Conservation (phyloP, 2,113 vertebrate species). For the Cochlearius cochlearius region DNA sequence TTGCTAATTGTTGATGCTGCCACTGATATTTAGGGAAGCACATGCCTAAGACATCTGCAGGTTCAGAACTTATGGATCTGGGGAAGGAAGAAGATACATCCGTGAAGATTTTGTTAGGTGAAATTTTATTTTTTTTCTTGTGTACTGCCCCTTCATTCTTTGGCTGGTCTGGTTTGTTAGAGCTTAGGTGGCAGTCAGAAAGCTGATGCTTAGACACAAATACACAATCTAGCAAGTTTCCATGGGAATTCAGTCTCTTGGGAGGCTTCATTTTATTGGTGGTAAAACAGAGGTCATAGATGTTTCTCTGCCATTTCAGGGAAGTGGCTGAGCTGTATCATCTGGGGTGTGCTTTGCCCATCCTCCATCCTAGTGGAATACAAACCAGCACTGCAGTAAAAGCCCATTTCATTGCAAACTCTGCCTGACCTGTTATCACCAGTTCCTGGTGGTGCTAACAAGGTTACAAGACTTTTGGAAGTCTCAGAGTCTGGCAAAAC, state of each 20-base stretch:
- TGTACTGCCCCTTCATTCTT: not conserved
- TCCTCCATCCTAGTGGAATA: not conserved
- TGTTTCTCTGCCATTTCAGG: not conserved
- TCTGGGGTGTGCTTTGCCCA: not conserved
- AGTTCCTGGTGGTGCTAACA: not conserved
- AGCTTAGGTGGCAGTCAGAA: not conserved
- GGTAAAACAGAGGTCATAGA: not conserved
- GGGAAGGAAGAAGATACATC: not conserved
- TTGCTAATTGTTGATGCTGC: not conserved
- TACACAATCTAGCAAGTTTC: not conserved
- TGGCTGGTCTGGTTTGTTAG: not conserved
- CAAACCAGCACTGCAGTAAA: not conserved
- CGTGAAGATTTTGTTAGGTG: not conserved
- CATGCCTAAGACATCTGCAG: not conserved
- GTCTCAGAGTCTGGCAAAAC: not conserved
- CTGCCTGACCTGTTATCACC: accelerated
- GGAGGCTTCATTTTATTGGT: not conserved
- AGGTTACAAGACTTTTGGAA: not conserved
- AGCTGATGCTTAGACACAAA: not conserved
- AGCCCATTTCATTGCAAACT: not conserved
- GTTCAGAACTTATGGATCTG: not conserved
- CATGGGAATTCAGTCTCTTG: not conserved
- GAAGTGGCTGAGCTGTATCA: not conserved
- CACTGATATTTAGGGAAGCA: not conserved
- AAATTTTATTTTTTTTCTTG: not conserved